Evolutionary conservation across 2,888 invertebrate genomes (phyloP).

Genomic region (Orthonychiurus folsomi): DNA sequence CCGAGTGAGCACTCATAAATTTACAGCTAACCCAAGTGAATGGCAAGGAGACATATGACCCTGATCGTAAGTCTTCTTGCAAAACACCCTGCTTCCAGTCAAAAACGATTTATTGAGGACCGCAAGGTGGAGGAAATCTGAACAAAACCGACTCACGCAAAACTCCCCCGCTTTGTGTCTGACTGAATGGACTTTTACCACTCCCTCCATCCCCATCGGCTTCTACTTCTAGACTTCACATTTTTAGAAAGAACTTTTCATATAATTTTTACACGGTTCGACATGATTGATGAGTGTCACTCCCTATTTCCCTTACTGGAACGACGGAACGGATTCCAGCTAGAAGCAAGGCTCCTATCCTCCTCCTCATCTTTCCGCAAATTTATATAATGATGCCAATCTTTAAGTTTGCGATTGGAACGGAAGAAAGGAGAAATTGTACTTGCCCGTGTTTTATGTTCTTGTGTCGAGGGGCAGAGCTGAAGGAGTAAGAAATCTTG

Average conservation of each 20-base stretch:
- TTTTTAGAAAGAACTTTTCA: background rate
- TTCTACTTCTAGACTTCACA: too few relatives aligned
- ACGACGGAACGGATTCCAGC: background rate
- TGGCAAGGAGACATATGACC: background rate
- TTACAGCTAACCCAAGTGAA: background rate
- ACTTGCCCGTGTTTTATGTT: too few relatives aligned
- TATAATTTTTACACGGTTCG: background rate
- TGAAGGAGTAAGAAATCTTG: too few relatives aligned
- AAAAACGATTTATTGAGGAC: background rate
- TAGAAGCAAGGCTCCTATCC: too few relatives aligned
- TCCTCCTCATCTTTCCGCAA: background rate
- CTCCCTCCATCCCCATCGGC: too few relatives aligned
- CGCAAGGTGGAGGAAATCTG: too few relatives aligned
- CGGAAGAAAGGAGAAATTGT: background rate
- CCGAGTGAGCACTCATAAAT: background rate
- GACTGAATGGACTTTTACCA: too few relatives aligned
- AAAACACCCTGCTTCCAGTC: background rate
- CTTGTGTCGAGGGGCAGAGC: too few relatives aligned
- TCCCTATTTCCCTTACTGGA: background rate
- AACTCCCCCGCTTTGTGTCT: too few relatives aligned
- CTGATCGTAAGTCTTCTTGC: background rate
- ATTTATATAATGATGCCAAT: background rate
- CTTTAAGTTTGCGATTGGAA: background rate
- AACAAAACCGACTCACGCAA: too few relatives aligned
- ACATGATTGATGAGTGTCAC: constrained; percentile 1